A percentile compares a stretch with the other conserved stretches of the same genome.
These are phyloP conservation scores for Diaphora mendica DNA, from an alignment of 2,888 invertebrate species.

Conservation along the genomic window DNA sequence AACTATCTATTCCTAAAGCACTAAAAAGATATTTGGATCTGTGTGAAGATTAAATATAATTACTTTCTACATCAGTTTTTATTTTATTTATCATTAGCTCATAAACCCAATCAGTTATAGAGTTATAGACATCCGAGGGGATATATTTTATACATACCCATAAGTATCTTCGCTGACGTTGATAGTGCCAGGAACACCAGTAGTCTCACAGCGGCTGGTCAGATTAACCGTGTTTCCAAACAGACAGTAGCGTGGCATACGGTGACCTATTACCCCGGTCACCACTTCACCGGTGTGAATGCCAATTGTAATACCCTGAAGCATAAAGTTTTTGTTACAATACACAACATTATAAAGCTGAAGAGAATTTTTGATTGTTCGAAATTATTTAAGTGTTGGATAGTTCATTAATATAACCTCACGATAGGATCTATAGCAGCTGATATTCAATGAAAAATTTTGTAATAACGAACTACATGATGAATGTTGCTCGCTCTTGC, in stretches of 20 bases:
- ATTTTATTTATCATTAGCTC: background rate
- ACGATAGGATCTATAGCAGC: too few relatives aligned
- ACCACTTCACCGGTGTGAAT: conserved; percentile 98
- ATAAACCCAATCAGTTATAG: background rate
- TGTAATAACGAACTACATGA: too few relatives aligned
- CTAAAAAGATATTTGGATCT: conserved; percentile 91
- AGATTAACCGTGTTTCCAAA: conserved; percentile 98
- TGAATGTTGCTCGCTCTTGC: too few relatives aligned
- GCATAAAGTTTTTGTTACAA: background rate
- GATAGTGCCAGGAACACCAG: conserved; percentile 94
- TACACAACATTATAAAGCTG: too few relatives aligned
- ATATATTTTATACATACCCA: conserved; percentile 84
- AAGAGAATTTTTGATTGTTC: too few relatives aligned
- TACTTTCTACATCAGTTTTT: background rate
- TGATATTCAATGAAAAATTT: too few relatives aligned
- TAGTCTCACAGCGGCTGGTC: conserved; percentile 97
- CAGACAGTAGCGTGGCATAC: conserved; percentile 97
- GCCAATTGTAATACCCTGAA: conserved; percentile 95
- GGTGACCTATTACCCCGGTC: conserved; percentile 97
- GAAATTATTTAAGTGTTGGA: too few relatives aligned
- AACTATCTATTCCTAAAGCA: conserved; percentile 88
- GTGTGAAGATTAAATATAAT: conserved; percentile 86
- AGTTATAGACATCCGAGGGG: too few relatives aligned
- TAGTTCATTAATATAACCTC: too few relatives aligned
- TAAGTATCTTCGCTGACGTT: conserved; percentile 97